Evolutionary conservation across 2,113 vertebrate genomes (phyloP), one percentile per base, ranked within the genome.

Genomic region (Seriola rivoliana): DNA sequence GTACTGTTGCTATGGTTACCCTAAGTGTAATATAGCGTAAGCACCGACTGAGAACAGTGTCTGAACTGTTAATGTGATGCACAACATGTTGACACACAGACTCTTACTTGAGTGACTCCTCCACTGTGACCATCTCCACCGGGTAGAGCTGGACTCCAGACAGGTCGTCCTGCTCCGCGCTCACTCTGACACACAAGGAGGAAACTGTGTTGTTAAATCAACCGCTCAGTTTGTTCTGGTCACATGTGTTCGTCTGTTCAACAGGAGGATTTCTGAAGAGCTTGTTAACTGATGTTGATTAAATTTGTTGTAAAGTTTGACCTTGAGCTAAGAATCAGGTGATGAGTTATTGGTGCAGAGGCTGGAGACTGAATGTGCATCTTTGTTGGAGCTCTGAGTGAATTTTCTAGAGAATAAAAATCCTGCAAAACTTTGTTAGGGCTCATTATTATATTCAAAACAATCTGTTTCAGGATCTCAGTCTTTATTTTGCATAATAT

Each of bases 101-200:
- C 29, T 29, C 93, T 93, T 90, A 95, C 95, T 94, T 95, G 32
- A 92, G 85, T 0, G 95, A 93, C 16, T 95, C 94, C 0, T 95
- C 94, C 89, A 93, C 84, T 4, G 92, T 89, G 75, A 95, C 94
- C 92, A 94, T 86, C 74, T 96, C 95, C 82, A 93, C 85, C 2
- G 95, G 93, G 85, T 95, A 97, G 19, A 97, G 93, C 78, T 94
- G 95, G 54, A 96, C 93, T 75, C 84, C 93, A 72, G 93, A 94
- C 85, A 93, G 86, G 21, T 96, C 92, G 6, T 94, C 86, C 65
- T 95, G 91, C 88, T 93, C 94, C 36, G 92, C 50, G 17, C 78
- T 96, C 84, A 95, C 93, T 85, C 96, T 97, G 89, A 82, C 6
- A 17, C 14, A 82, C 25, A 82, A 29, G 29, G 5, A 46, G n/a